Evolutionary conservation across 2,113 vertebrate species (phyloP).

Genomic region (Gnathonemus echidnorhynchus): DNA sequence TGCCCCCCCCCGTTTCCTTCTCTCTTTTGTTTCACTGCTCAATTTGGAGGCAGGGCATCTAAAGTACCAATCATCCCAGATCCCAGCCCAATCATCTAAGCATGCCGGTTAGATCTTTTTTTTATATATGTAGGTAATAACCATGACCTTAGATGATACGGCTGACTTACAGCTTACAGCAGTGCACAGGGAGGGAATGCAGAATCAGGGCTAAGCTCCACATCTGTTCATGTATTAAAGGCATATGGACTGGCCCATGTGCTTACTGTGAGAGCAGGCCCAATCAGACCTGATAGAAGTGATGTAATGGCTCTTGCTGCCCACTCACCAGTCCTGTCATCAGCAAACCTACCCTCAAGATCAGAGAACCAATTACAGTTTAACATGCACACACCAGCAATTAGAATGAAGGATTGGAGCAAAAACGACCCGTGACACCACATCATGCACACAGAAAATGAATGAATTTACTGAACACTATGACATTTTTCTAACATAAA

Average conservation of each 20-base stretch:
- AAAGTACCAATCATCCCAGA: slow-evolving; percentile 50
- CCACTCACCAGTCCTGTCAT: slow-evolving; percentile 58
- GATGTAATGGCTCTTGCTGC: slow-evolving; percentile 58
- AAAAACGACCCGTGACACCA: neutral
- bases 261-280: slow-evolving; percentile 30
- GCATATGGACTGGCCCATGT: slow-evolving; percentile 50
- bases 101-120: slow-evolving; percentile 46
- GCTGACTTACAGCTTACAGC: slow-evolving; percentile 46
- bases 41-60: slow-evolving; percentile 38
- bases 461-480: neutral
- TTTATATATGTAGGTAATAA: slow-evolving; percentile 47
- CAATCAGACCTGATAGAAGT: slow-evolving; percentile 64
- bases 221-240: slow-evolving; percentile 68
- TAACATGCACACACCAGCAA: neutral
- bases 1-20: slow-evolving; percentile 20
- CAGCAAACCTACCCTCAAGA: slow-evolving; percentile 37
- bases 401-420: neutral
- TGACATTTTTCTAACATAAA: neutral
- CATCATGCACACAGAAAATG: neutral
- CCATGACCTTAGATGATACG: slow-evolving; percentile 44
- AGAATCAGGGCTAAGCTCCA: slow-evolving; percentile 44
- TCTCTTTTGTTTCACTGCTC: slow-evolving; percentile 25
- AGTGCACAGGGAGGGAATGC: slow-evolving; percentile 26
- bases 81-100: slow-evolving; percentile 43
- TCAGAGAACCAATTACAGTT: slow-evolving; percentile 16